Evolutionary conservation across 2,113 vertebrate species (phyloP).

Genomic region (Cavia porcellus): DNA sequence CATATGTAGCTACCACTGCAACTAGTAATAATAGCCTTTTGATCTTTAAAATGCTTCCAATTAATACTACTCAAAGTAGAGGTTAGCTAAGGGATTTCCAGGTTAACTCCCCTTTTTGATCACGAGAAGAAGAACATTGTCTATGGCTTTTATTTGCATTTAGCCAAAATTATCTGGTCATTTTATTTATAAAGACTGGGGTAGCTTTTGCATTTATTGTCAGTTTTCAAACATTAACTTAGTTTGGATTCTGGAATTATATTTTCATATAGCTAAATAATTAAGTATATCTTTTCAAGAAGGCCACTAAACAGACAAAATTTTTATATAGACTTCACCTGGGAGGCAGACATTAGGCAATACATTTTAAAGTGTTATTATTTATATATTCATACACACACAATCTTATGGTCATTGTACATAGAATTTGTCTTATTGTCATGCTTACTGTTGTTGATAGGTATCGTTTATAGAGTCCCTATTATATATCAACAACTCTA

Average conservation of each 20-base stretch:
- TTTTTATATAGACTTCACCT: not conserved
- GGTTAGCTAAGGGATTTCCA: conserved; percentile 62
- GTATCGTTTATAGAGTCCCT: not conserved
- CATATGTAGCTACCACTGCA: conserved; percentile 79
- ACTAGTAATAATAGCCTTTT: conserved; percentile 71
- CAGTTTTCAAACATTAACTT: conserved; percentile 69
- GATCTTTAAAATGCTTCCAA: conserved; percentile 78
- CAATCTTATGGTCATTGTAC: not conserved
- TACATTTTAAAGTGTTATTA: conserved; percentile 49
- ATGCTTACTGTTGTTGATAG: not conserved
- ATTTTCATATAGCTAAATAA: conserved; percentile 59
- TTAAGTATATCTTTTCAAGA: conserved; percentile 62
- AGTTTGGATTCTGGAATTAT: conserved; percentile 59
- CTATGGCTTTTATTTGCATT: conserved; percentile 66
- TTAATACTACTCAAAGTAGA: conserved; percentile 70
- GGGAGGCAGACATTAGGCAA: conserved; percentile 55
- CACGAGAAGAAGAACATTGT: conserved; percentile 21
- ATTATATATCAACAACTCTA: conserved; percentile 41
- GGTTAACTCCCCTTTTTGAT: conserved; percentile 47
- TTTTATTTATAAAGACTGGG: conserved; percentile 61
- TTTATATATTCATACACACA: not conserved
- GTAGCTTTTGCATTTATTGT: conserved; percentile 46
- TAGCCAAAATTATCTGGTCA: conserved; percentile 54
- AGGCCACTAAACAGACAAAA: conserved; percentile 55
- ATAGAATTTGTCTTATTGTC: not conserved